Evolutionary conservation across 1,140 invertebrate genomes (phyloP), one percentile per base, ranked within the genome.

Genomic region (Trichogramma pretiosum): DNA sequence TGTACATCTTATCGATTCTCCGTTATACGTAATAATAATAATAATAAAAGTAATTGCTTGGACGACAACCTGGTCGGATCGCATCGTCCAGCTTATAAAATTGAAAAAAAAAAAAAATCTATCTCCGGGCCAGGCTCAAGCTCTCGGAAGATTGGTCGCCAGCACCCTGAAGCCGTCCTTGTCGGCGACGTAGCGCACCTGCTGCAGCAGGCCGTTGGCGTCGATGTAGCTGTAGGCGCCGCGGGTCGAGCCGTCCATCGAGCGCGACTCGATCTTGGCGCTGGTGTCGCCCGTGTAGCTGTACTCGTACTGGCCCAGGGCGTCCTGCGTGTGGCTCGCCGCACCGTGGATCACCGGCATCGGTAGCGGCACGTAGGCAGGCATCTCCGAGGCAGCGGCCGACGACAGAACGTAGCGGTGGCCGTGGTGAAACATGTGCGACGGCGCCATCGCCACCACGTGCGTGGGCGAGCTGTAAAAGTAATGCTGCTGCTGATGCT

Each of bases 221-320:
- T 86, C 83, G 17, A 85, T 70, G 57, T 85, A 85, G 44, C 79
- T 81, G 61, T 83, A 85, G 32, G 76, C 77, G 23, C 83, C 82
- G 22, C 75, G 75, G 5, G 80, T 82, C 22, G 79, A 74, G 5
- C 82, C 82, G 60, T 84, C 81, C 38, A 77, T 65, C 10, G 77
- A 73, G 48, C 77, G 75, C 2, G 75, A 70, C 65, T 85, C 82
- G 26, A 73, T 74, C 61, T 84, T 83, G 46, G 79, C 68, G 52
- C 79, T 81, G 30, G 76, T 73, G 46, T 79, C 80, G 43, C 80
- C 81, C 5, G 74, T 63, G 57, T 85, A 85, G 19, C 80, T 82
- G 60, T 83, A 85, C 48, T 72, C 72, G 59, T 77, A 77, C 54
- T 77, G 77, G 2, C 81, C 81, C 23, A 77, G 62, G 2, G 74